These are phyloP conservation scores for Eudorcas thomsonii DNA, from an alignment of 2,113 vertebrate genomes.

Conservation along the genomic window DNA sequence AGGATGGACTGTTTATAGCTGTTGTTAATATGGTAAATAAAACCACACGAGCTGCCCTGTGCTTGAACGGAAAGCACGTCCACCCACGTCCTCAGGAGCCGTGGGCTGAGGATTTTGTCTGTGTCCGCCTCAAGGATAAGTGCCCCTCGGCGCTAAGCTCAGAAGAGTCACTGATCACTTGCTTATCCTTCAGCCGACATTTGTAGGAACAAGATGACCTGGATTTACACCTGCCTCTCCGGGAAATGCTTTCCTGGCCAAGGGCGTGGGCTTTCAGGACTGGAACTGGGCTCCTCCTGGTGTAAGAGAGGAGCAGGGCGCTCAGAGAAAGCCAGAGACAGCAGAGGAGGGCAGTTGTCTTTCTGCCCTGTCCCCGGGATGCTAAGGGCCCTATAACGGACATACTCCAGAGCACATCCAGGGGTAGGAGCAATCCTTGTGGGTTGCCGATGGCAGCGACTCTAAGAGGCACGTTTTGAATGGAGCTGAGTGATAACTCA, in stretches of 20 bases:
- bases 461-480: neutral
- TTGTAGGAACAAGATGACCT: neutral
- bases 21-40: neutral
- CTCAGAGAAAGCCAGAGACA: neutral
- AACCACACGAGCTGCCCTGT: neutral
- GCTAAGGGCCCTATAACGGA: neutral
- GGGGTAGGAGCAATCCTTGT: neutral
- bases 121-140: neutral
- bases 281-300: neutral
- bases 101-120: neutral
- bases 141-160: neutral
- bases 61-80: neutral
- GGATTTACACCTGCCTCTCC: neutral
- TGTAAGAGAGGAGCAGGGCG: neutral
- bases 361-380: neutral
- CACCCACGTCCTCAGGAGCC: neutral
- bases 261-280: neutral
- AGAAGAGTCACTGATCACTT: neutral
- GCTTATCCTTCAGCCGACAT: neutral
- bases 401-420: neutral
- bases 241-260: neutral
- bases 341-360: fast-evolving
- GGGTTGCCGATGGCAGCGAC: neutral
- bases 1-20: neutral
- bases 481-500: neutral